Evolutionary conservation across 2,113 vertebrate genomes (phyloP), one percentile per base, ranked within the genome.

Genomic region (Nibea albiflora): DNA sequence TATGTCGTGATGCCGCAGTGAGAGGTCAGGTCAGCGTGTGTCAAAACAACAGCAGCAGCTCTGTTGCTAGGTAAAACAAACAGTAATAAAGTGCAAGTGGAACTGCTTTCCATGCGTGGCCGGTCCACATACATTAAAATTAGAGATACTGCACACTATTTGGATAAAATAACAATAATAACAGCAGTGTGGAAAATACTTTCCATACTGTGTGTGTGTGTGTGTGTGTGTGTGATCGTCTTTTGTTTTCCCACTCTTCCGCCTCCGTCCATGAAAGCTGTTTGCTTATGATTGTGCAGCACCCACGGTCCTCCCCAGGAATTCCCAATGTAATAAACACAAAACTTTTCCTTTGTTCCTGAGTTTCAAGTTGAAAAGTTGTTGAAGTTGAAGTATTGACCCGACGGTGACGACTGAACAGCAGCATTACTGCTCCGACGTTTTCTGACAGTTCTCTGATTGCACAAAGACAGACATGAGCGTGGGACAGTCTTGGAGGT

Each of bases 61-160:
- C 5, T 46, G 44, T 72, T 52, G 24, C 67, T 47, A 14, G 6
- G 47, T 52, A 26, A 70, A 35, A 14, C 73, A 78, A 56, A 54
- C 19, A 62, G 16, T 20, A 39, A 47, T 31, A 63, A 66, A 31
- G 2, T 19, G 24, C 2, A 35, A 14, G 39, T 12, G 19, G 26
- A 15, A 4, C 54, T 70, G 74, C 53, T 84, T 81, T 78, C 35
- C 49, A 31, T 60, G 62, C 12, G 65, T 60, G 46, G 47, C 75
- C 47, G 44, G 10, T 22, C 15, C 52, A 11, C 7, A 31, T 1
- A 11, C 5, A 5, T 52, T 64, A 16, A 46, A 56, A 61, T 67
- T 1, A 17, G 56, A 42, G 20, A 24, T 16, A 44, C 28, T 11
- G 4, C 12, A 16, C 49, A 5, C 24, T 20, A 1, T 3, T 20